These are phyloP conservation scores for Pseudotriccus pelzelni DNA, from an alignment of 2,797 vertebrate genomes.

Conservation along the genomic window DNA sequence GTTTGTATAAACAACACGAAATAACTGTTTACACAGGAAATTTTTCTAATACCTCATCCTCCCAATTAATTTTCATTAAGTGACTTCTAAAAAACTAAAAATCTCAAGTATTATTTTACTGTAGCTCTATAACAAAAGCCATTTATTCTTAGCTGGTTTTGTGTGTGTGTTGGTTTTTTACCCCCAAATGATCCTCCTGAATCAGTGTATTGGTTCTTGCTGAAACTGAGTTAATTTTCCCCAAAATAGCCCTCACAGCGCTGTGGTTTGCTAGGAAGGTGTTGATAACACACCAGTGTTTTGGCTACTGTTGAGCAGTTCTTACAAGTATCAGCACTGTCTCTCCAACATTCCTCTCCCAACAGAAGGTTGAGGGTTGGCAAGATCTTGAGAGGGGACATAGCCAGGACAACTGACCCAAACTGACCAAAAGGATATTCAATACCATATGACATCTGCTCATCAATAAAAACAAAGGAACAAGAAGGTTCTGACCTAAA, in stretches of 20 bases:
- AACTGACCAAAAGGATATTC: neutral
- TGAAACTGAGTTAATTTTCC: neutral
- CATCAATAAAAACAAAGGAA: neutral
- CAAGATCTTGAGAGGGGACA: neutral
- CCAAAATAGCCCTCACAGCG: neutral
- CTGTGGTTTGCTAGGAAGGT: neutral
- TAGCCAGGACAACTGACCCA: neutral
- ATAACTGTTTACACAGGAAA: neutral
- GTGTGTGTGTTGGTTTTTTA: fast-evolving
- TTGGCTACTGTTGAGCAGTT: neutral
- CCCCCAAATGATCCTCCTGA: neutral
- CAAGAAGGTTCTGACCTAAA: neutral
- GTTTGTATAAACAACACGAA: neutral
- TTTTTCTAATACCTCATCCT: neutral
- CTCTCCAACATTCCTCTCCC: neutral
- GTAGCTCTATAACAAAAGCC: neutral
- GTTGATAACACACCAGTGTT: neutral
- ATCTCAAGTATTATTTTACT: neutral
- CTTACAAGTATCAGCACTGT: neutral
- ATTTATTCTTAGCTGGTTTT: neutral
- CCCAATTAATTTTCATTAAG: neutral
- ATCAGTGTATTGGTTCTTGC: neutral
- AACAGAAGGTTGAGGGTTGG: neutral
- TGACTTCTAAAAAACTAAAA: neutral
- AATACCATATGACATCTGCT: neutral